Conservation (phyloP, 2,113 vertebrate genomes). For the Triplophysa dalaica region DNA sequence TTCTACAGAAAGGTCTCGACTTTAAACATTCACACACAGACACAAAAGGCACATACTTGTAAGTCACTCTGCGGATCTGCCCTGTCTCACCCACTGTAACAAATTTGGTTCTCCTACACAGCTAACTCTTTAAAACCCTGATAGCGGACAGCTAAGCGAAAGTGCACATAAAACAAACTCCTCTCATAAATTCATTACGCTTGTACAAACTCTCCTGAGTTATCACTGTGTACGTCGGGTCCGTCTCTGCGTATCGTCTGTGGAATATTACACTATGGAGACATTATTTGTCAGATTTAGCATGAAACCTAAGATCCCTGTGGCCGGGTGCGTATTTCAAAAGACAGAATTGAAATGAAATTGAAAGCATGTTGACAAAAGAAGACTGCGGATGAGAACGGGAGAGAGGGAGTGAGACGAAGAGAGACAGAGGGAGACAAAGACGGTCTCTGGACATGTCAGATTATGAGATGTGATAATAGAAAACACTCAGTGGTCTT, state of each 20-base stretch:
- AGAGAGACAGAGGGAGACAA: constrained; percentile 35
- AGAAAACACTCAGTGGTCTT: constrained; percentile 61
- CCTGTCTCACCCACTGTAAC: constrained; percentile 19
- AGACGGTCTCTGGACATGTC: constrained; percentile 52
- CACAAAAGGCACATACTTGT: neutral
- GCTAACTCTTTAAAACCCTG: constrained; percentile 20
- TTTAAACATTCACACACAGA: neutral
- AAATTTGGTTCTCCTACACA: constrained; percentile 27
- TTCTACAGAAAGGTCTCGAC: neutral
- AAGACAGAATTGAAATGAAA: constrained; percentile 51
- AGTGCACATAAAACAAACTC: constrained; percentile 39
- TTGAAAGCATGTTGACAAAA: constrained; percentile 60
- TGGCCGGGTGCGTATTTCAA: constrained; percentile 55
- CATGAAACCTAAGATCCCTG: constrained; percentile 53
- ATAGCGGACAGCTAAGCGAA: constrained; percentile 32
- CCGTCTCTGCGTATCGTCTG: constrained; percentile 34
- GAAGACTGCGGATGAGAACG: constrained; percentile 41
- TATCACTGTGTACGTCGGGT: constrained; percentile 20
- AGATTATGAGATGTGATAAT: constrained; percentile 64
- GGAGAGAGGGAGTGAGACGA: constrained; percentile 13
- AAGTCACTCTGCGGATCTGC: constrained; percentile 1
- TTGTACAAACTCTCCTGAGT: constrained; percentile 45
- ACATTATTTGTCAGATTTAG: constrained; percentile 64
- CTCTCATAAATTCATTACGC: constrained; percentile 48
- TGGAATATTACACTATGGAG: constrained; percentile 49